Conservation (phyloP, 92 coral and sea anemone species). For the Porites cylindrica region DNA sequence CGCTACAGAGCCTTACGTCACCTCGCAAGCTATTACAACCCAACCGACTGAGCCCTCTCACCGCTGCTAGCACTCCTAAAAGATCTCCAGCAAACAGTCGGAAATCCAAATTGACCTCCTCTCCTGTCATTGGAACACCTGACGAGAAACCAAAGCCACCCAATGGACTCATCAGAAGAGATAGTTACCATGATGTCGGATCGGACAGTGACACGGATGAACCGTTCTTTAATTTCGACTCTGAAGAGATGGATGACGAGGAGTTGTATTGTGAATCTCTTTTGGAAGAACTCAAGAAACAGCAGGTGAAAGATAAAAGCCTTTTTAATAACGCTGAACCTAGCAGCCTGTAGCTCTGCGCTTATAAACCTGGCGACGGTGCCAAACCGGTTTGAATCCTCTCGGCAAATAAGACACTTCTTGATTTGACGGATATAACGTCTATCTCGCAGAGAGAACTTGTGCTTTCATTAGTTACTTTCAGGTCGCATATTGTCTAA, state of each 20-base stretch:
- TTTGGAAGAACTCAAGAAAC: slow-evolving; percentile 92
- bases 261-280: slow-evolving; percentile 91
- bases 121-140: slow-evolving; percentile 79
- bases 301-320: slow-evolving; percentile 68
- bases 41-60: slow-evolving; percentile 67
- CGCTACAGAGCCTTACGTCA: slow-evolving; percentile 85
- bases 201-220: slow-evolving; percentile 94
- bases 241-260: slow-evolving; percentile 88
- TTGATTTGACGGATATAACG: too few species aligned
- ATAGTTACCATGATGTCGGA: slow-evolving; percentile 91
- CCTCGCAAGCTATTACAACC: slow-evolving; percentile 77
- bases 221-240: slow-evolving; percentile 90
- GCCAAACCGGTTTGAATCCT: too few species aligned
- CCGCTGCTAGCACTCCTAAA: slow-evolving; percentile 89
- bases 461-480: too few species aligned
- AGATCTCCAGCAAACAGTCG: slow-evolving; percentile 33
- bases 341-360: too few species aligned
- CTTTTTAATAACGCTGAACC: neutral
- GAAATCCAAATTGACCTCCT: slow-evolving; percentile 58
- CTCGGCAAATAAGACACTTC: too few species aligned
- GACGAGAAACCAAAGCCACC: slow-evolving; percentile 82
- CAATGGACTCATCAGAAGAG: slow-evolving; percentile 86
- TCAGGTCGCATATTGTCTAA: too few species aligned
- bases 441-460: too few species aligned
- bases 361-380: too few species aligned